These are phyloP conservation scores for Pollimyrus isidori DNA, from an alignment of 2,113 vertebrate species.

Conservation along the genomic window DNA sequence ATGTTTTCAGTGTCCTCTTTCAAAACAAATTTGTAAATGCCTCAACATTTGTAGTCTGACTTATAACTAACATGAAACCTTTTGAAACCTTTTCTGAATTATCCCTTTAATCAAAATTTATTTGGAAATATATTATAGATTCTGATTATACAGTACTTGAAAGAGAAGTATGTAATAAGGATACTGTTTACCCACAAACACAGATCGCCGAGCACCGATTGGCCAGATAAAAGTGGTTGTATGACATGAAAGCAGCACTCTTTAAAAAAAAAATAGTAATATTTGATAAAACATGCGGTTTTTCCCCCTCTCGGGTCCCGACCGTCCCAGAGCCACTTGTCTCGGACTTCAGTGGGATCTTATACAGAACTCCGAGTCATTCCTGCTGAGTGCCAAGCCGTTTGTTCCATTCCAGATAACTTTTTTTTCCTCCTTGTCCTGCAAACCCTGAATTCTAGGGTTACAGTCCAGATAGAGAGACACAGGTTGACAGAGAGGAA, in stretches of 20 bases:
- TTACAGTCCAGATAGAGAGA: constrained; percentile 16
- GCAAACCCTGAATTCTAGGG: constrained; percentile 12
- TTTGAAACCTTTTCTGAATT: neutral
- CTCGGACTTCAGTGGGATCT: neutral
- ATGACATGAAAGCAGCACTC: neutral
- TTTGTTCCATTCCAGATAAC: neutral
- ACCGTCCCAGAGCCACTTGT: neutral
- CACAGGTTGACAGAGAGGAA: constrained; percentile 15
- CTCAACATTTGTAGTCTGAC: neutral
- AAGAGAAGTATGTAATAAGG: neutral
- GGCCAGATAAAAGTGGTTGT: neutral
- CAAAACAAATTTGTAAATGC: neutral
- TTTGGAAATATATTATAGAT: neutral
- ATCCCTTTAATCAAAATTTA: neutral
- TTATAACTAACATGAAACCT: neutral
- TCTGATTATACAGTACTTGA: neutral
- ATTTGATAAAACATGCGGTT: neutral
- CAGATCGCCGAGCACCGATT: neutral
- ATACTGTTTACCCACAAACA: neutral
- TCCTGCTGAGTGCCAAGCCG: neutral
- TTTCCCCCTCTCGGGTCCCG: neutral
- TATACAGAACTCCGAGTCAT: neutral
- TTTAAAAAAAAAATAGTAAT: neutral
- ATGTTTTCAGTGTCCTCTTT: neutral
- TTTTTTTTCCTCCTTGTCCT: neutral